Evolutionary conservation across 53 echinoderm and acorn worm species (phyloP).

Genomic region (Echinarachnius parma): DNA sequence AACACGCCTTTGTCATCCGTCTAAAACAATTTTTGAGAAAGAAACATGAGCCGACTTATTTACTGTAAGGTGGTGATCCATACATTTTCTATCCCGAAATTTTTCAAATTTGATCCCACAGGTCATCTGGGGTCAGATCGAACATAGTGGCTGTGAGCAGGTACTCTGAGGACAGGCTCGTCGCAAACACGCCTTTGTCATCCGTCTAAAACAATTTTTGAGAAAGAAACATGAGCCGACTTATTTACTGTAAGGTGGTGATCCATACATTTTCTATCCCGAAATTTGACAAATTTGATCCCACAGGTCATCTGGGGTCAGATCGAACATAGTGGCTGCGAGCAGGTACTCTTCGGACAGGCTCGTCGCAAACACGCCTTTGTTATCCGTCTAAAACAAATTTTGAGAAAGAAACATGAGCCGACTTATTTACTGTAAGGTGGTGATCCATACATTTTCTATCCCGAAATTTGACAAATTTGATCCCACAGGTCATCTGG

Average conservation of each 20-base stretch:
- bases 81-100: no score
- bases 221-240: background rate
- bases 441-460: no score
- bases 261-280: no score
- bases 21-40: slow-evolving; percentile 3
- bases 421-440: no score
- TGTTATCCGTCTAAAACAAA: slow-evolving; percentile 75
- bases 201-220: slow-evolving; percentile 53
- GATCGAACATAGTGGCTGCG: slow-evolving; percentile 63
- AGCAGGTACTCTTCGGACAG: slow-evolving; percentile 82
- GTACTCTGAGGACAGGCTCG: slow-evolving; percentile 78
- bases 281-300: no score
- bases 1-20: slow-evolving; percentile 98
- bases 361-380: slow-evolving; percentile 79
- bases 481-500: slow-evolving; percentile 66
- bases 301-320: slow-evolving; percentile 66
- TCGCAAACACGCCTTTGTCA: slow-evolving; percentile 90
- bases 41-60: no score
- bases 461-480: no score
- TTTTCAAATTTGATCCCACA: no score
- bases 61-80: no score
- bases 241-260: no score
- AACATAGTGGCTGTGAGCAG: slow-evolving; percentile 69
- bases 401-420: background rate
- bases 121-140: slow-evolving; percentile 48